Evolutionary conservation across 2,797 vertebrate species (phyloP).

Genomic region (Alauda arvensis): DNA sequence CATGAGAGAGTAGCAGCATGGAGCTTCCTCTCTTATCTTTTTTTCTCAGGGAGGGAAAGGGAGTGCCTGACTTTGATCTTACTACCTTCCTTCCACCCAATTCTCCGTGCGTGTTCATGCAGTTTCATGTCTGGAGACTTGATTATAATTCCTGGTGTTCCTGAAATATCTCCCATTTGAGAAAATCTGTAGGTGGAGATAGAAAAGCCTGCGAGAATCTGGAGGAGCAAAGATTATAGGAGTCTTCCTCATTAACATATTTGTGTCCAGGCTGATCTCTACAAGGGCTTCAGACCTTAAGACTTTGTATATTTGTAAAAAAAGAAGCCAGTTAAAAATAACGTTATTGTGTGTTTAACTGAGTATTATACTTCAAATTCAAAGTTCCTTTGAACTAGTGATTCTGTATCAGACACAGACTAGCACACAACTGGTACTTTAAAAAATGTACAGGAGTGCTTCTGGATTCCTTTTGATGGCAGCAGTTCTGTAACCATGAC

Average conservation of each 20-base stretch:
- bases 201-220: constrained; percentile 9
- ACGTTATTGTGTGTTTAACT: background rate
- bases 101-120: background rate
- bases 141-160: background rate
- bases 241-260: background rate
- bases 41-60: constrained; percentile 6
- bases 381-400: background rate
- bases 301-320: background rate
- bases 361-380: background rate
- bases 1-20: background rate
- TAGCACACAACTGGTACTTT: background rate
- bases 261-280: background rate
- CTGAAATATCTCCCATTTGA: background rate
- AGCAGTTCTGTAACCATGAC: background rate
- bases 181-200: constrained; percentile 14
- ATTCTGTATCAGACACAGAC: background rate
- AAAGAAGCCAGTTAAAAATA: background rate
- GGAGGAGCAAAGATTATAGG: background rate
- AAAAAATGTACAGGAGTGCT: background rate
- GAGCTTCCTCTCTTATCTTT: constrained; percentile 12
- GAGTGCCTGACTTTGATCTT: constrained; percentile 46
- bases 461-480: background rate
- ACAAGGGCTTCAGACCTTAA: background rate
- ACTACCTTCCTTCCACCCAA: constrained; percentile 25
- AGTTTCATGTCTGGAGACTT: constrained; percentile 30